Base-by-base conservation (phyloP, 2,113 vertebrate species). In the Octodon degus region DNA sequence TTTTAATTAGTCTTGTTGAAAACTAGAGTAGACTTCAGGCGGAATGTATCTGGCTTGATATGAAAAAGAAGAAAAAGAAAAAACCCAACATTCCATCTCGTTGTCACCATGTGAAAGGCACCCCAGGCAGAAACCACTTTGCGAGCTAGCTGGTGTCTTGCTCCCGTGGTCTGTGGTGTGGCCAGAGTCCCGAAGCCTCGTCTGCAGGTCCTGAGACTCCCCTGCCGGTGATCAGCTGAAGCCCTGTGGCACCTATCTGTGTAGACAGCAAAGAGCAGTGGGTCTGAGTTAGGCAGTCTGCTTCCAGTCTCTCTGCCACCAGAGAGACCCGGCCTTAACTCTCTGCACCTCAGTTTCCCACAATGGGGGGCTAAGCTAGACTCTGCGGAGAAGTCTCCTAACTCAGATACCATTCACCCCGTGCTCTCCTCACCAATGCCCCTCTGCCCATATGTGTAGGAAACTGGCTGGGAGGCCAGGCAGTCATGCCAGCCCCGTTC, bases 1-100 rank as follows among this genome's bases (percentile, higher is more conserved):
- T 97, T 98, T 98, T 98, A 97, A 97, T 98, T 98, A 97, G 96
- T 90, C 62, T 85, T 95, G 79, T 92, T 90, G 79, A 93, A 97
- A 97, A 95, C 77, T 89, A 85, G 55, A 96, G 76, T 96, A 96
- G 62, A 94, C 94, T 91, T 58, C 22, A 53, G 83, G 62, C 62
- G 93, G 70, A 91, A 96, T 96, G 50, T 80, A 85, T 96, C 96
- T n/a, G 37, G 65, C 76, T 96, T 96, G 77, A 94, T 96, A 93
- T 40, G 34, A 3, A 55, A 89, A 90, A 55, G 72, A 80, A 30
- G n/a, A 60, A 79, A 63, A 62, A 24, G 20, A 68, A 55, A 27
- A 53, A 24, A 1, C 25, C 5, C 40, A 12, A 3, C 13, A 32
- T 93, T 86, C 90, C 40, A 67, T 43, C 62, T 92, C 76, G 10